Percentiles rank a stretch among this genome's conserved stretches.
These are phyloP conservation scores for Miltochrista miniata DNA, from an alignment of 2,888 invertebrate species.

Conservation along the genomic window DNA sequence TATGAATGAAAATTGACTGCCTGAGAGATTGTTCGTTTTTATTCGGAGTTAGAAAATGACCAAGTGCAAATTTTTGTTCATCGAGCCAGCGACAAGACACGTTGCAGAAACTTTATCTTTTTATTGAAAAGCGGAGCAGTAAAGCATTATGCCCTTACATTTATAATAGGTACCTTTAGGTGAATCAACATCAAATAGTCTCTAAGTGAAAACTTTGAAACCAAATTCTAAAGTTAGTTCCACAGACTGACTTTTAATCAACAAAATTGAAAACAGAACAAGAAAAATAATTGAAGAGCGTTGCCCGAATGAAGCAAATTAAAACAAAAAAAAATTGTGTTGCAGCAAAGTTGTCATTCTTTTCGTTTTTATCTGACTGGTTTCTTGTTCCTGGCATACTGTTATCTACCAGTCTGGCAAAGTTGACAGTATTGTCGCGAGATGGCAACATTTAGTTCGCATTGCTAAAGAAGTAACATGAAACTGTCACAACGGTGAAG, in stretches of 20 bases:
- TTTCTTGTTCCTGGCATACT: constrained; percentile 47
- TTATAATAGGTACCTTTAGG: too few species aligned
- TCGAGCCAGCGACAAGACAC: too few species aligned
- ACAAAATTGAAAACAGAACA: too few species aligned
- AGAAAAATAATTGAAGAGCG: constrained; percentile 35
- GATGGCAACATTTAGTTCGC: constrained; percentile 17
- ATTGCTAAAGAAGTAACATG: constrained; percentile 40
- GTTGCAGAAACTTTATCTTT: too few species aligned
- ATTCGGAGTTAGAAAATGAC: too few species aligned
- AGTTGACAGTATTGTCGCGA: constrained; percentile 39
- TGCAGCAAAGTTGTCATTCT: constrained; percentile 34
- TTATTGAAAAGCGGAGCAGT: too few species aligned
- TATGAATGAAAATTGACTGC: too few species aligned
- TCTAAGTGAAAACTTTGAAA: not conserved
- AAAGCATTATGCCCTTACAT: too few species aligned
- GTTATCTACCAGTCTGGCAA: constrained; percentile 44
- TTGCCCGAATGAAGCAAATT: constrained; percentile 45
- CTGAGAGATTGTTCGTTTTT: too few species aligned
- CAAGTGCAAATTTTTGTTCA: too few species aligned
- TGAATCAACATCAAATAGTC: not conserved
- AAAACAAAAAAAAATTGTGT: constrained; percentile 52
- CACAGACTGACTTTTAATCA: constrained; percentile 35
- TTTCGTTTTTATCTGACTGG: constrained; percentile 45
- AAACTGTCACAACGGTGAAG: constrained; percentile 13
- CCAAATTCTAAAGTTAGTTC: constrained; percentile 1